Percentiles rank a stretch among this genome's conserved stretches.
These are phyloP conservation scores for Rhagophthalmus giganteus DNA, from an alignment of 2,888 invertebrate genomes.

Conservation along the genomic window DNA sequence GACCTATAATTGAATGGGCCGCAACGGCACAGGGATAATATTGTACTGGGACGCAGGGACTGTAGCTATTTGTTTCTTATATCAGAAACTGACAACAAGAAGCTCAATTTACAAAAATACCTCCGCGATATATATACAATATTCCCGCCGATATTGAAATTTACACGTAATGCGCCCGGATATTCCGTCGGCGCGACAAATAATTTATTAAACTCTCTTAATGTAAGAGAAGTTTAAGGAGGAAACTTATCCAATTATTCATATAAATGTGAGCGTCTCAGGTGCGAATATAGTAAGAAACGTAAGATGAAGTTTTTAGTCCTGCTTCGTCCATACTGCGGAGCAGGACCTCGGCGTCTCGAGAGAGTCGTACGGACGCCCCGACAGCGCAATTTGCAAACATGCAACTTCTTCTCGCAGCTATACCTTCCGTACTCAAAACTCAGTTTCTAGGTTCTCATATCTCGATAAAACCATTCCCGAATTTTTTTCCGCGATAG, in stretches of 20 bases:
- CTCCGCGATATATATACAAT: slow-evolving; percentile 1
- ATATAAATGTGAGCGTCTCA: slow-evolving; percentile 48
- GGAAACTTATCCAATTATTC: slow-evolving; percentile 47
- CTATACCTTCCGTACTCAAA: no score
- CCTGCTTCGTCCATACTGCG: slow-evolving; percentile 39
- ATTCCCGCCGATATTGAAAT: slow-evolving; percentile 18
- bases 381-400: slow-evolving; percentile 53
- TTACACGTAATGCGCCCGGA: slow-evolving; percentile 14
- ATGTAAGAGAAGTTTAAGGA: slow-evolving; percentile 23
- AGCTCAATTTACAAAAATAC: slow-evolving; percentile 31
- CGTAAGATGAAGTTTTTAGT: slow-evolving; percentile 44
- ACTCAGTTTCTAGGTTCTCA: no score
- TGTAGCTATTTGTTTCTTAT: slow-evolving; percentile 49
- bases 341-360: slow-evolving; percentile 45
- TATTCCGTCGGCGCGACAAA: no score
- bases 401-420: slow-evolving; percentile 49
- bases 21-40: slow-evolving; percentile 42
- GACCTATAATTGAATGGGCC: slow-evolving; percentile 40
- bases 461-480: slow-evolving; percentile 21
- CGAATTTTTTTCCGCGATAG: no score
- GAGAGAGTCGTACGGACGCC: slow-evolving; percentile 50
- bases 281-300: slow-evolving; percentile 47
- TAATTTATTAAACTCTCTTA: slow-evolving; percentile 18
- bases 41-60: slow-evolving; percentile 55
- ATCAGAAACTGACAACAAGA: slow-evolving; percentile 41